Evolutionary conservation across 2,797 vertebrate genomes (phyloP).

Genomic region (Malacoraja senta): DNA sequence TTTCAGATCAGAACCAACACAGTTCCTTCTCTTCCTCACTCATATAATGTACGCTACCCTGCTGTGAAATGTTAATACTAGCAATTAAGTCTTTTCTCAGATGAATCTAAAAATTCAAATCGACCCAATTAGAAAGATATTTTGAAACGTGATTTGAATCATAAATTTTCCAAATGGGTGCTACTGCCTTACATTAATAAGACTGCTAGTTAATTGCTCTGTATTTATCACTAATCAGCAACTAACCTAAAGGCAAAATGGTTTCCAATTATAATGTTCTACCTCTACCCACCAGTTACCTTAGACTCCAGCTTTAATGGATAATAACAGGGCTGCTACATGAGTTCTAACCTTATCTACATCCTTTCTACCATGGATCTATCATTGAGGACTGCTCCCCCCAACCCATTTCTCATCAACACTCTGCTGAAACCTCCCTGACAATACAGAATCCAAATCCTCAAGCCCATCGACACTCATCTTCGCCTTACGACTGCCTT

Average conservation of each 20-base stretch:
- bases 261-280: slow-evolving; percentile 1
- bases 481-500: neutral
- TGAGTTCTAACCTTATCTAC: neutral
- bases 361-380: neutral
- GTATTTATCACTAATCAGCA: slow-evolving; percentile 4
- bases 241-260: slow-evolving; percentile 6
- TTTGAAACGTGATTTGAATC: neutral
- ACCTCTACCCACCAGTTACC: neutral
- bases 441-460: neutral
- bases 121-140: neutral
- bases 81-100: neutral
- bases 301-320: neutral
- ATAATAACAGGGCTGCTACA: neutral
- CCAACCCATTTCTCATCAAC: neutral
- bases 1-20: neutral
- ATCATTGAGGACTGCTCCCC: neutral
- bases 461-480: neutral
- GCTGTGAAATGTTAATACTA: neutral
- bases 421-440: neutral
- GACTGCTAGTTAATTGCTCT: neutral
- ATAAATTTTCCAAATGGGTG: slow-evolving; percentile 11
- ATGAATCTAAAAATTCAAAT: neutral
- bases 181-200: neutral
- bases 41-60: neutral
- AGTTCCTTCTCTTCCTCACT: neutral